phyloP scores from a whole-genome alignment of 2,113 vertebrate species.

The Astur gentilis region DNA sequence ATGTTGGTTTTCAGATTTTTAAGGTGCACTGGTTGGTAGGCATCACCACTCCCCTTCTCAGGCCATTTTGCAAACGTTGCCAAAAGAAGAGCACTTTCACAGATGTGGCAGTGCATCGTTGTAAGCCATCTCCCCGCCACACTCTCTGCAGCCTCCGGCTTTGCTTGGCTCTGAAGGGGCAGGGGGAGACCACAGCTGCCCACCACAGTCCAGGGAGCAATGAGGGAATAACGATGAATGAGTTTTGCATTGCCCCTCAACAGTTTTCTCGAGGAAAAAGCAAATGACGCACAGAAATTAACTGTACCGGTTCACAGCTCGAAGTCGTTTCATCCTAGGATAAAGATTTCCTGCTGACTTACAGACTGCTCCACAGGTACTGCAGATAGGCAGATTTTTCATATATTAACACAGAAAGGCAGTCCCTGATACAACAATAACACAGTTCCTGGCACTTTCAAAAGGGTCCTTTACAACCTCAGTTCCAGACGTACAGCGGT shows the following conservation, averaged over 20 bases:
- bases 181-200: neutral
- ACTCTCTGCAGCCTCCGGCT: neutral
- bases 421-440: neutral
- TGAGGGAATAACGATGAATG: fast-evolving
- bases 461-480: neutral
- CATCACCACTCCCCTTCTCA: neutral
- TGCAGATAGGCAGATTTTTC: neutral
- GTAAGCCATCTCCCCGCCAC: neutral
- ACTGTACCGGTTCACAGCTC: neutral
- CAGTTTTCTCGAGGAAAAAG: neutral
- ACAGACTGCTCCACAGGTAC: neutral
- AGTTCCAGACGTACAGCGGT: neutral
- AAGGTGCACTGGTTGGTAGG: fast-evolving
- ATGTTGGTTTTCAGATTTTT: neutral
- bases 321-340: neutral
- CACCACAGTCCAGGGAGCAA: neutral
- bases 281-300: neutral
- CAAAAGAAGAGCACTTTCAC: neutral
- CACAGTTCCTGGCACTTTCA: neutral
- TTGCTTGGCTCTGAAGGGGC: neutral
- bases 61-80: neutral
- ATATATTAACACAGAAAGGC: neutral
- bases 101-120: fast-evolving
- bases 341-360: neutral
- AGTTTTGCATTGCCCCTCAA: neutral